Percentiles rank a stretch among this genome's conserved stretches.
These are phyloP conservation scores for Andrena chrysosceles DNA, from an alignment of 2,888 invertebrate species.

Conservation along the genomic window DNA sequence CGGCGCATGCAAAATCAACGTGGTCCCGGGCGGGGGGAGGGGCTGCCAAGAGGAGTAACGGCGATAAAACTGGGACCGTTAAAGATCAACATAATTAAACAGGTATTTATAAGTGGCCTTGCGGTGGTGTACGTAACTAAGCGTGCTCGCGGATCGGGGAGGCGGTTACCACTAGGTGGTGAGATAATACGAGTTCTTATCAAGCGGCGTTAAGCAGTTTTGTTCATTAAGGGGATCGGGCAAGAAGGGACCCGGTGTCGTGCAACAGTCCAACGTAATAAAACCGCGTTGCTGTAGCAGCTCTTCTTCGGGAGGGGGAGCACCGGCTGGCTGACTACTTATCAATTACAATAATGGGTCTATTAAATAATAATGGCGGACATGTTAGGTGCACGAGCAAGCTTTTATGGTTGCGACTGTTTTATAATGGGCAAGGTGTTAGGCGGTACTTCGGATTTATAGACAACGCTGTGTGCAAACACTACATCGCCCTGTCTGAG, in stretches of 20 bases:
- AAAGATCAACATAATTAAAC: conserved; percentile 64
- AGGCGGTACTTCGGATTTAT: conserved; percentile 67
- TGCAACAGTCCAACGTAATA: conserved; percentile 61
- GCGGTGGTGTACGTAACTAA: conserved; percentile 26
- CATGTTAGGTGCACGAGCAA: conserved; percentile 64
- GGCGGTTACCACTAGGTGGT: conserved; percentile 46
- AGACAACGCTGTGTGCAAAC: conserved; percentile 65
- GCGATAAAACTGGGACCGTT: conserved; percentile 55
- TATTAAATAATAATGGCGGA: conserved; percentile 73
- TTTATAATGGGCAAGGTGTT: conserved; percentile 67
- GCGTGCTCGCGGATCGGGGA: not conserved
- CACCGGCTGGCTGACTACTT: conserved; percentile 61
- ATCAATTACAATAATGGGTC: conserved; percentile 75
- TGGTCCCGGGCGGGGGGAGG: conserved; percentile 8
- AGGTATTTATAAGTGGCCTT: conserved; percentile 51
- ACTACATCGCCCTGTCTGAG: conserved; percentile 26
- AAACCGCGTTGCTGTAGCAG: conserved; percentile 65
- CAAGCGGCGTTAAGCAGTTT: conserved; percentile 67
- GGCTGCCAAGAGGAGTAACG: conserved; percentile 33
- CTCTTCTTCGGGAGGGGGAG: conserved; percentile 38
- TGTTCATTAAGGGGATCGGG: conserved; percentile 64
- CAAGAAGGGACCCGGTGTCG: conserved; percentile 58
- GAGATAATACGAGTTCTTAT: conserved; percentile 72
- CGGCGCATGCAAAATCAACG: conserved; percentile 41
- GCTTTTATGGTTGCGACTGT: conserved; percentile 66